These are phyloP conservation scores for Willowsia nigromaculata DNA, from an alignment of 2,888 invertebrate genomes.

Conservation along the genomic window DNA sequence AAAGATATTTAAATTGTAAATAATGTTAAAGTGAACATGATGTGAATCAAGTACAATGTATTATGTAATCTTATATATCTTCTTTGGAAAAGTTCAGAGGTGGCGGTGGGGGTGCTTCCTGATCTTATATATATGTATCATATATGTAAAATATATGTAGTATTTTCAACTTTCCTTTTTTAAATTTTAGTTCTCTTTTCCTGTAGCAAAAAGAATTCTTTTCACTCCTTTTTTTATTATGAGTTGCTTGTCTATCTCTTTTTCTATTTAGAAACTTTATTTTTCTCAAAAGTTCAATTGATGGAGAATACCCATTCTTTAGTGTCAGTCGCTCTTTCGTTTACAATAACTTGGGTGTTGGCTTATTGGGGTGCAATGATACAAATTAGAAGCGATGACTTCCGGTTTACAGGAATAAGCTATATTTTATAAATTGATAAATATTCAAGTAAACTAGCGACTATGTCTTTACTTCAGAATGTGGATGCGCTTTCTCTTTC, in stretches of 20 bases:
- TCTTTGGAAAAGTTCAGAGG: constrained; percentile 74
- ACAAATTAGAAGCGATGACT: too few species aligned
- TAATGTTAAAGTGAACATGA: constrained; percentile 3
- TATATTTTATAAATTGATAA: too few species aligned
- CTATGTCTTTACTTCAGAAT: neutral
- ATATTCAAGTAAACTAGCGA: too few species aligned
- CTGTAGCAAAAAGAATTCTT: constrained; percentile 59
- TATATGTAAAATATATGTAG: constrained; percentile 67
- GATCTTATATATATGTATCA: constrained; percentile 70
- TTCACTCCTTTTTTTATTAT: constrained; percentile 54
- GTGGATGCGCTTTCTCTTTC: neutral
- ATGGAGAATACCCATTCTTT: neutral
- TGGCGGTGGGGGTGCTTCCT: constrained; percentile 78
- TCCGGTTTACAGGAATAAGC: too few species aligned
- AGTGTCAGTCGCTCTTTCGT: neutral
- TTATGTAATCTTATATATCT: constrained; percentile 25
- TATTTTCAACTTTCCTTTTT: constrained; percentile 45
- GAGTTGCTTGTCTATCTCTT: constrained; percentile 66
- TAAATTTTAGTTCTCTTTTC: constrained; percentile 50
- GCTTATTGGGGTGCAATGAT: too few species aligned
- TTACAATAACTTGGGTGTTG: too few species aligned
- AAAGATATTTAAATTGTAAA: constrained; percentile 42
- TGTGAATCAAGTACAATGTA: constrained; percentile 18
- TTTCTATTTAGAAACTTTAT: constrained; percentile 24
- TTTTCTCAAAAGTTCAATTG: constrained; percentile 40